Conservation (phyloP, 2,113 vertebrate species). For the Artemisiospiza belli region DNA sequence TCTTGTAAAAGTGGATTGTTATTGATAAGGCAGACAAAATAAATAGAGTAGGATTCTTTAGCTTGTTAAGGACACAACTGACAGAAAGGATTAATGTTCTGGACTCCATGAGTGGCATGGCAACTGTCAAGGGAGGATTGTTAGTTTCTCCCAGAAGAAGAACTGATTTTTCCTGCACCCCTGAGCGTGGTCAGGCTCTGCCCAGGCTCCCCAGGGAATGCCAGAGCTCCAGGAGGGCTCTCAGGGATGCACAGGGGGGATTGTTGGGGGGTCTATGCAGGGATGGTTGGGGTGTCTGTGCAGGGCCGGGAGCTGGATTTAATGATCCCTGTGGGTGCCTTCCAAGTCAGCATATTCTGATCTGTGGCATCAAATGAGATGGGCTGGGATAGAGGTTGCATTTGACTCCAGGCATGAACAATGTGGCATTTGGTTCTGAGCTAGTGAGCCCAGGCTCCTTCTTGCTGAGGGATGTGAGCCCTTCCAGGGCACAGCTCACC, state of each 20-base stretch:
- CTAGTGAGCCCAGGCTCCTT: not conserved
- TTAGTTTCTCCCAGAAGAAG: not conserved
- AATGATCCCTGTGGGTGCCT: not conserved
- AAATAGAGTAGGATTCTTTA: not conserved
- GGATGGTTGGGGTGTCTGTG: not conserved
- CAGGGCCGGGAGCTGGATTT: accelerated
- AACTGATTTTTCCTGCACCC: not conserved
- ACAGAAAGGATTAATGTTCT: not conserved
- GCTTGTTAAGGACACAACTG: not conserved
- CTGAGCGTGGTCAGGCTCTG: accelerated
- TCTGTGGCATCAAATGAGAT: not conserved
- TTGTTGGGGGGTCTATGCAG: too few relatives aligned
- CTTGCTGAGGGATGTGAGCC: not conserved
- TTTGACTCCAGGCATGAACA: not conserved
- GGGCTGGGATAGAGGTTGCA: not conserved
- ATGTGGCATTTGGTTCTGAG: not conserved
- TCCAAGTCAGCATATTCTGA: not conserved
- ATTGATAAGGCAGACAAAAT: not conserved
- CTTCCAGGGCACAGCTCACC: not conserved
- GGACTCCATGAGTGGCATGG: not conserved
- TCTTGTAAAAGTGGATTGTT: not conserved
- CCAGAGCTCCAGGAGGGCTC: accelerated
- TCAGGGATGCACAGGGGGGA: not conserved
- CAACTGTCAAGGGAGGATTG: not conserved
- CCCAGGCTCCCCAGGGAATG: not conserved